These are phyloP conservation scores for Scrobipalpa atriplicella DNA, from an alignment of 2,888 invertebrate species.

Conservation along the genomic window DNA sequence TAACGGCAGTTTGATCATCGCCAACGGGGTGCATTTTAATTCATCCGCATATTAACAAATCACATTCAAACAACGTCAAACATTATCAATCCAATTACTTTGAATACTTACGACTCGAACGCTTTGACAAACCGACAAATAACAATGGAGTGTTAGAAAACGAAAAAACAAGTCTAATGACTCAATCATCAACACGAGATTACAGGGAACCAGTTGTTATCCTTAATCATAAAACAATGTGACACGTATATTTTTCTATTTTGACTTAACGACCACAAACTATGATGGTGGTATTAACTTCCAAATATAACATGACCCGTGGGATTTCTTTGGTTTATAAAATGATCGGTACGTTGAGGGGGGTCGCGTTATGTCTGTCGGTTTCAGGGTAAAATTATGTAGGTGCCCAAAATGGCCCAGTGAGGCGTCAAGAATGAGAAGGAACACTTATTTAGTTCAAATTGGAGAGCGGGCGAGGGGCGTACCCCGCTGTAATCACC, in stretches of 20 bases:
- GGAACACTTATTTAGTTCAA: constrained; percentile 59
- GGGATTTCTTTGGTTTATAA: constrained; percentile 30
- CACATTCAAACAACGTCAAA: constrained; percentile 10
- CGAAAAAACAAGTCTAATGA: constrained; percentile 39
- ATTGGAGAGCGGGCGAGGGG: constrained; percentile 68
- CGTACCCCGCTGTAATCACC: constrained; percentile 61
- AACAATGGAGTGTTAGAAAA: constrained; percentile 31
- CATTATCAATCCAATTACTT: constrained; percentile 30
- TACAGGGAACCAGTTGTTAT: constrained; percentile 45
- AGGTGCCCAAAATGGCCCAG: constrained; percentile 59
- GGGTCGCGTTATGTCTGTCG: constrained; percentile 39
- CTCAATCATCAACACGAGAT: constrained; percentile 51
- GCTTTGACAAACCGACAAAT: constrained; percentile 35
- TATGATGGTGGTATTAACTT: constrained; percentile 35
- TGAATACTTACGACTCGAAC: constrained; percentile 28
- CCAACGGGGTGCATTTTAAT: constrained; percentile 61
- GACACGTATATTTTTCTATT: constrained; percentile 51
- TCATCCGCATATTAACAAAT: constrained; percentile 36
- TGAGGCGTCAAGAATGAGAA: constrained; percentile 42
- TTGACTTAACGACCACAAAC: constrained; percentile 44
- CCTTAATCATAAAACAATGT: constrained; percentile 48
- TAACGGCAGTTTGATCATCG: constrained; percentile 54
- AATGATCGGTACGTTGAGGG: constrained; percentile 21
- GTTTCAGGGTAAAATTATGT: constrained; percentile 49
- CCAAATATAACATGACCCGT: constrained; percentile 39